phyloP scores from a whole-genome alignment of 2,888 invertebrate genomes.

The Electrophaes corylata region DNA sequence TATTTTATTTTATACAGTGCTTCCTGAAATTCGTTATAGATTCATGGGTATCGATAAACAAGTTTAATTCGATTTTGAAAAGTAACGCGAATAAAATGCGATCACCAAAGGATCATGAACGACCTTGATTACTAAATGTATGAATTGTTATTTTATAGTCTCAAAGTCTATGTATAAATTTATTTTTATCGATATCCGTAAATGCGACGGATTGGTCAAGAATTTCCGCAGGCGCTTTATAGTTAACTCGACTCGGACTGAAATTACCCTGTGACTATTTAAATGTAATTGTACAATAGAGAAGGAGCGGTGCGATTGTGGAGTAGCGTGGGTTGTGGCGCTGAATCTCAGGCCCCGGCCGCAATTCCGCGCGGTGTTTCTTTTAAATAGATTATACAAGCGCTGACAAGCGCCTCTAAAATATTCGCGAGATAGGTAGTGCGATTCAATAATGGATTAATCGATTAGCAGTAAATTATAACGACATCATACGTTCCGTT shows the following conservation, averaged over 20 bases:
- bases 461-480: conserved; percentile 61
- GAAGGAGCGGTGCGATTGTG: conserved; percentile 59
- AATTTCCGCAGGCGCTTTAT: conserved; percentile 30
- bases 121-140: conserved; percentile 9
- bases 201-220: neutral
- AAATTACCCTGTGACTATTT: conserved; percentile 70
- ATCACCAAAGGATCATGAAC: neutral
- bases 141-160: conserved; percentile 17
- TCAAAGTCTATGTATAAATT: neutral
- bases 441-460: conserved; percentile 51
- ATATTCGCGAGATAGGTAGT: conserved; percentile 39
- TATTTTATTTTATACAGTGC: conserved; percentile 20
- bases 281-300: conserved; percentile 39
- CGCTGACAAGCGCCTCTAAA: conserved; percentile 34
- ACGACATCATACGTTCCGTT: conserved; percentile 56
- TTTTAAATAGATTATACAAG: conserved; percentile 46
- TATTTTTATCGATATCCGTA: conserved; percentile 16
- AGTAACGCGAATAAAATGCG: conserved; percentile 10
- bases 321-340: conserved; percentile 53
- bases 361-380: conserved; percentile 47
- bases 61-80: conserved; percentile 8
- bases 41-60: conserved; percentile 18
- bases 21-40: conserved; percentile 32
- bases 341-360: conserved; percentile 73
- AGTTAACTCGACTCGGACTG: conserved; percentile 62